Base-by-base conservation (phyloP, 2,888 invertebrate species). In the Drosophila lutescens region DNA sequence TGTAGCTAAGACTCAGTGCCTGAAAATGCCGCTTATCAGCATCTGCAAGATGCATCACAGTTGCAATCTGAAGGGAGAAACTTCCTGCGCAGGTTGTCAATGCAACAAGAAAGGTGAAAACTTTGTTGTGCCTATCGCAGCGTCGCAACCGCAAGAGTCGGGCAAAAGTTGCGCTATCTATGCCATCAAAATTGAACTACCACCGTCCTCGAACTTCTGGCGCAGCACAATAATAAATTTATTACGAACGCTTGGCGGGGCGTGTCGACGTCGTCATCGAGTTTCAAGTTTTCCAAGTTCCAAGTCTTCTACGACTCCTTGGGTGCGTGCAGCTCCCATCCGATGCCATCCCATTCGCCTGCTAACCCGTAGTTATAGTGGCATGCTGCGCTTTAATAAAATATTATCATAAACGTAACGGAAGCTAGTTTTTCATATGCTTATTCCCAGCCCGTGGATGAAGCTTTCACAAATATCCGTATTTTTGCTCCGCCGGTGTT, bases 331-430 rank as follows among this genome's bases (percentile, higher is more conserved):
- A 26, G 54, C 50, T 46, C 62, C 32, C 51, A 54, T 46, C 30
- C 8, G 20, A 20, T 1, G 20, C 26, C 26, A 26, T 26, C 4
- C 46, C 57, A 43, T 50, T 47, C 43, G 46, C 51, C 53, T 38
- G 51, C 47, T 49, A 60, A 71, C 69, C 49, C 60, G 41, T 71
- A 54, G 55, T 58, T 65, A 56, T 63, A 58, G 65, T 74, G 74
- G 74, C 75, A 66, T 74, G 75, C 74, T 71, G 61, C 47, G 59
- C 76, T 75, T 83, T 76, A 85, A 85, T 85, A 88, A 88, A 88
- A 88, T 88, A 85, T 85, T 84, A 85, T 88, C 73, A 86, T 88
- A 88, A 88, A 76, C 77, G 78, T 70, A 83, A 76, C 73, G 74
- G 63, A 69, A 75, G 74, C 80, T 79, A 86, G 87, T 80, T 86